Percentiles rank a stretch among this genome's conserved stretches.
These are phyloP conservation scores for Herminia tarsipennalis DNA, from an alignment of 2,888 invertebrate genomes.

Conservation along the genomic window DNA sequence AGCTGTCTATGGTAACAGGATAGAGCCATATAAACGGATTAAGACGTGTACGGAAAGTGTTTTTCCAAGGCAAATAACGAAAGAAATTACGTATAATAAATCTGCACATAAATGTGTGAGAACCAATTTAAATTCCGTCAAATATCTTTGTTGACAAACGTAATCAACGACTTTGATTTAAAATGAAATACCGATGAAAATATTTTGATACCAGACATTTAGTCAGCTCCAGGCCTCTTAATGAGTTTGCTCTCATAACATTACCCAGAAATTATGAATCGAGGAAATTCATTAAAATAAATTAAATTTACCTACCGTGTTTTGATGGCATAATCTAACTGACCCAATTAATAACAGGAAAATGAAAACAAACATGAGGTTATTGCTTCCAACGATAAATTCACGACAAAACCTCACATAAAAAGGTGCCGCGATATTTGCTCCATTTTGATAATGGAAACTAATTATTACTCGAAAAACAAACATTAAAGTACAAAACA, in stretches of 20 bases:
- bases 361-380: conserved; percentile 42
- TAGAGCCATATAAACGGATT: too few species aligned
- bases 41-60: too few species aligned
- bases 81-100: too few species aligned
- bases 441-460: not conserved
- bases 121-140: too few species aligned
- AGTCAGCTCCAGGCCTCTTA: not conserved
- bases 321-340: conserved; percentile 29
- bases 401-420: conserved; percentile 24
- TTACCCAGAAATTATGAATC: not conserved
- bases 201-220: too few species aligned
- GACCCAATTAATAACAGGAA: conserved; percentile 41
- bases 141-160: too few species aligned
- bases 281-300: conserved; percentile 7
- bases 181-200: too few species aligned
- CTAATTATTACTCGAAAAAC: not conserved
- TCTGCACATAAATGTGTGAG: too few species aligned
- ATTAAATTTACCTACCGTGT: conserved; percentile 3
- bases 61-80: too few species aligned
- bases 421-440: conserved; percentile 2
- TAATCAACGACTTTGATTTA: too few species aligned
- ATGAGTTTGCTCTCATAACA: not conserved
- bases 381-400: conserved; percentile 27
- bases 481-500: too few species aligned
- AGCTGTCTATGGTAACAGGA: too few species aligned